Evolutionary conservation across 2,797 vertebrate species (phyloP).

Genomic region (Mastacembelus armatus): DNA sequence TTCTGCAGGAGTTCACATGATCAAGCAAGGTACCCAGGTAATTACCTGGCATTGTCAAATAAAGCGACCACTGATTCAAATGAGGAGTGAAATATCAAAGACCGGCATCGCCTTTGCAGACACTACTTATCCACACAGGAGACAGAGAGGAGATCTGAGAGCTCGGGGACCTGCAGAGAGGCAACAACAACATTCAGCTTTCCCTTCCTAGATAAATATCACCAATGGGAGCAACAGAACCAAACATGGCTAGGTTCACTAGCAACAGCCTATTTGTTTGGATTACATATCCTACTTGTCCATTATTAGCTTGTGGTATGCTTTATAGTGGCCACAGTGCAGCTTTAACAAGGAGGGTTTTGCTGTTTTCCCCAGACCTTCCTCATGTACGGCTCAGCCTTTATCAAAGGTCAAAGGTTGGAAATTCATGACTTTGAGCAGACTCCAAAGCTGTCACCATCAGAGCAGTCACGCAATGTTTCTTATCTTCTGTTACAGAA

Average conservation of each 20-base stretch:
- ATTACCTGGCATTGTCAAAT: constrained; percentile 85
- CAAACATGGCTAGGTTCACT: constrained; percentile 72
- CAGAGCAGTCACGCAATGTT: background rate
- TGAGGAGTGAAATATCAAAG: constrained; percentile 86
- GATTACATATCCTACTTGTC: constrained; percentile 63
- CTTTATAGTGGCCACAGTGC: constrained; percentile 46
- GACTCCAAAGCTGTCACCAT: constrained; percentile 26
- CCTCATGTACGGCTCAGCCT: constrained; percentile 32
- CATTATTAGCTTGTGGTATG: constrained; percentile 51
- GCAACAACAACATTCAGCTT: constrained; percentile 79
- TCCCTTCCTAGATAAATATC: constrained; percentile 78
- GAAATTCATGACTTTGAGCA: constrained; percentile 35
- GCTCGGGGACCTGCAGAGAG: constrained; percentile 78
- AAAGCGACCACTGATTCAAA: constrained; percentile 84
- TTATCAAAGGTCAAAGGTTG: constrained; percentile 63
- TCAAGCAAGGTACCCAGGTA: constrained; percentile 82
- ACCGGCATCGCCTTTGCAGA: constrained; percentile 78
- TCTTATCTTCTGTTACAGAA: constrained; percentile 6
- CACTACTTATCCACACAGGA: constrained; percentile 83
- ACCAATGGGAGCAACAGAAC: constrained; percentile 66
- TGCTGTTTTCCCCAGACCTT: constrained; percentile 24
- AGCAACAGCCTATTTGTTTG: constrained; percentile 67
- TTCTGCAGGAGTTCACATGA: constrained; percentile 83
- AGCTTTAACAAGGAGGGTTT: constrained; percentile 47
- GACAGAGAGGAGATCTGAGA: constrained; percentile 83